These are phyloP conservation scores for Orbicella faveolata DNA, from an alignment of 64 coral and sea anemone genomes.

Conservation along the genomic window DNA sequence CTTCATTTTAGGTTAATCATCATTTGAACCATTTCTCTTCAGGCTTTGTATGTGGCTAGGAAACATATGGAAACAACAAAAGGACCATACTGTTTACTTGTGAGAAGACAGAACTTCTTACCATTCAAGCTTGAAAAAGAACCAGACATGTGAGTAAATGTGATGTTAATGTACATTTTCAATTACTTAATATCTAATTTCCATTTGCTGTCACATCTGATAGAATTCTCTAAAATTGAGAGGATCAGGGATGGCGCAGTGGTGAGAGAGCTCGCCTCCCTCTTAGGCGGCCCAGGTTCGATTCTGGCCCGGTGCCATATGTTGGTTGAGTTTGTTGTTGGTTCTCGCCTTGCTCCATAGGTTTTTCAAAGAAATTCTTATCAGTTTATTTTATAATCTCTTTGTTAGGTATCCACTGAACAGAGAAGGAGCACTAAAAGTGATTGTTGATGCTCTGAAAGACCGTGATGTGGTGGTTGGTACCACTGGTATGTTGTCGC, in stretches of 20 bases:
- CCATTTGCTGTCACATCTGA: too few species aligned
- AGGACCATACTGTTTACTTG: slow-evolving; percentile 95
- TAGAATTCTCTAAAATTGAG: not conserved
- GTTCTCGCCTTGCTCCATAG: too few species aligned
- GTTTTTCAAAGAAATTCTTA: not conserved
- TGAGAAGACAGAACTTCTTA: slow-evolving; percentile 90
- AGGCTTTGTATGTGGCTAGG: slow-evolving; percentile 93
- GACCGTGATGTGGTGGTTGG: slow-evolving; percentile 92
- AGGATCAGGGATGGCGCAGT: too few species aligned
- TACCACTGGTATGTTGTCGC: slow-evolving; percentile 98
- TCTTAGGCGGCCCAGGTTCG: too few species aligned
- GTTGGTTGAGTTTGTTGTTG: too few species aligned
- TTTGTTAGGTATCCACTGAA: slow-evolving; percentile 71
- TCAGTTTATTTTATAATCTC: not conserved
- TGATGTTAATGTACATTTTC: not conserved
- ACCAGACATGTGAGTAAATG: slow-evolving; percentile 62
- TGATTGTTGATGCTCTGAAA: slow-evolving; percentile 82
- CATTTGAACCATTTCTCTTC: not conserved
- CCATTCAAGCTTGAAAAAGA: slow-evolving; percentile 80
- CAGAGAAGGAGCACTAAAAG: slow-evolving; percentile 78
- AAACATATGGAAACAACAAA: slow-evolving; percentile 99
- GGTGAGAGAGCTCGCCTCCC: too few species aligned
- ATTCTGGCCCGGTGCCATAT: too few species aligned
- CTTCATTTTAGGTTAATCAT: too few species aligned
- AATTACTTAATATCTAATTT: too few species aligned